Base-by-base conservation (phyloP, 2,888 invertebrate species). In the Drosophila neotestacea region DNA sequence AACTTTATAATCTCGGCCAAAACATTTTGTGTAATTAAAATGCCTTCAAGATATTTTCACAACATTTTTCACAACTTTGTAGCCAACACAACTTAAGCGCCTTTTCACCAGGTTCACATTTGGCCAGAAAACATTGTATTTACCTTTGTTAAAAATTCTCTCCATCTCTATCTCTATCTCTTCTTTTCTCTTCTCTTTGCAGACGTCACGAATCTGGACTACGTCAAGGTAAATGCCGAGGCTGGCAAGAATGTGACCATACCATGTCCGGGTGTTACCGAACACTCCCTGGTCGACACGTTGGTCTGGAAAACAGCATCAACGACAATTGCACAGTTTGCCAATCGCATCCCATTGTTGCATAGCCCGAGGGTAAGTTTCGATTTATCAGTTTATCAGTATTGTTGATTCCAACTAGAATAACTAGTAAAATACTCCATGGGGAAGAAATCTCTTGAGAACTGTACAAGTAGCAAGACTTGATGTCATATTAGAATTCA, bases 241-340 rank as follows among this genome's bases (percentile, higher is more conserved):
- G 95, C 95, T 47, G 95, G 95, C 60, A 94, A 94, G 83, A 95
- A 95, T 92, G 94, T 95, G 77, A 94, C 95, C 69, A 92, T 95
- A 81, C 93, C 94, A 66, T 95, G 95, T 92, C 95, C 95, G 38
- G 95, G 95, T 42, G 95, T 95, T 71, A 95, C 94, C 83, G 95
- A 95, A 91, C 94, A 94, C 81, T 94, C 95, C 41, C 91, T 95
- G 83, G 94, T 95, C 81, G 93, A 94, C 89, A 94, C 94, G 79
- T 92, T 95, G 81, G 95, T 95, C 90, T 95, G 95, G 95, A 93
- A 92, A 85, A 93, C 92, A 59, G 73, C 91, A 58, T 90, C 92
- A 62, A 91, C 92, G 73, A 92, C 92, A 75, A 92, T 93, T 87
- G 93, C 93, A 55, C 92, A 93, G 85, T 93, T 92, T 82, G 92